Conservation (phyloP, 2,888 invertebrate species). For the Cataglyphis altisquamis region DNA sequence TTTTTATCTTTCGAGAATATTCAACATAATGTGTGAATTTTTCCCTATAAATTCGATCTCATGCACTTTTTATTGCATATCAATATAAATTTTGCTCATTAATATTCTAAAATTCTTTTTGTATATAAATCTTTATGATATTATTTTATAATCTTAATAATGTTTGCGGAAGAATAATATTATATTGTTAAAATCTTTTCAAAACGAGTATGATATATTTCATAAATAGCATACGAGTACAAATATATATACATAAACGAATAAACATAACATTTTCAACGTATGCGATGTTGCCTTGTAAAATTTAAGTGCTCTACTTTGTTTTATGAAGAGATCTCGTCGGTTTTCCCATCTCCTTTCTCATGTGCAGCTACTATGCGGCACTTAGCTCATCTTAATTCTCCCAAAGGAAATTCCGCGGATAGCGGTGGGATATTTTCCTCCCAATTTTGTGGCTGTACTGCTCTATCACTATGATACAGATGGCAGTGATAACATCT, state of each 20-base stretch:
- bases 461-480: constrained; percentile 40
- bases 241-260: neutral
- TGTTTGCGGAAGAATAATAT: neutral
- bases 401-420: constrained; percentile 73
- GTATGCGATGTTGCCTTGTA: constrained; percentile 48
- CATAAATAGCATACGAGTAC: neutral
- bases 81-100: neutral
- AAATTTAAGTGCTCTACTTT: constrained; percentile 52
- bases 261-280: constrained; percentile 20
- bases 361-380: constrained; percentile 21
- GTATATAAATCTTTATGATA: neutral
- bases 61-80: neutral
- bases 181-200: constrained; percentile 10
- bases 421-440: constrained; percentile 73
- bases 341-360: constrained; percentile 41
- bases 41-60: neutral
- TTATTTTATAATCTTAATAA: neutral
- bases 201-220: neutral
- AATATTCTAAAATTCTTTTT: neutral
- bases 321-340: constrained; percentile 55
- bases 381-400: constrained; percentile 58
- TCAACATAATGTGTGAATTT: neutral
- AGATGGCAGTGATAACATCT: constrained; percentile 14
- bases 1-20: constrained; percentile 3
- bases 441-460: constrained; percentile 73